Evolutionary conservation across 1,140 invertebrate species (phyloP).

Genomic region (Campodea augens): DNA sequence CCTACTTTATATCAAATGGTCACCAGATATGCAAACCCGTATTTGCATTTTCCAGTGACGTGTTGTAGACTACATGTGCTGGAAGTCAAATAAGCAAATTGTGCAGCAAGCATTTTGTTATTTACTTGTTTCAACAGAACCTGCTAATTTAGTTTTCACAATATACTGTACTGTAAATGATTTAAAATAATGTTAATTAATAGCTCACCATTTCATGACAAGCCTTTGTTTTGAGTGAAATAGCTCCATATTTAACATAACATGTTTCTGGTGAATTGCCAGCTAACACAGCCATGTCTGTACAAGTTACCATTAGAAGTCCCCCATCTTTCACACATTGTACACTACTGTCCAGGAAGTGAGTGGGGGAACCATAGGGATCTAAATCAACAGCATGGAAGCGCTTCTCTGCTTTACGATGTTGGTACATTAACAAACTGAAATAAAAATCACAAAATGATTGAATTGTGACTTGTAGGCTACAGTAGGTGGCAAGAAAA

Average conservation of each 20-base stretch:
- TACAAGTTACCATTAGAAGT: constrained; percentile 83
- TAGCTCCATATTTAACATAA: constrained; percentile 80
- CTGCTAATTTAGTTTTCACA: too few species aligned
- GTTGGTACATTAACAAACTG: constrained; percentile 68
- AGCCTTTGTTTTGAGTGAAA: constrained; percentile 63
- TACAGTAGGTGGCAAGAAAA: too few species aligned
- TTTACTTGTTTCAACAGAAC: too few species aligned
- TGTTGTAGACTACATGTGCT: too few species aligned
- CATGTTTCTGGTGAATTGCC: constrained; percentile 91
- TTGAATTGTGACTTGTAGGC: neutral
- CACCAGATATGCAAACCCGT: too few species aligned
- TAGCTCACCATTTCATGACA: constrained; percentile 89
- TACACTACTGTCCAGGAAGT: constrained; percentile 83
- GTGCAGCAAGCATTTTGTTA: too few species aligned
- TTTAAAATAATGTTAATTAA: too few species aligned
- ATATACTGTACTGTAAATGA: too few species aligned
- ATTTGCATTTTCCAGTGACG: too few species aligned
- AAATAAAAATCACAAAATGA: constrained; percentile 19
- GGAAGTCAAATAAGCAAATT: too few species aligned
- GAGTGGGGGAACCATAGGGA: constrained; percentile 88
- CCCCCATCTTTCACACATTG: constrained; percentile 58
- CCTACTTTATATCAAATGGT: too few species aligned
- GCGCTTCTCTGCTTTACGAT: constrained; percentile 36
- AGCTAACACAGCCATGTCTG: constrained; percentile 92
- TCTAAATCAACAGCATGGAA: constrained; percentile 91